Conservation (phyloP, 2,797 vertebrate genomes). For the Sebastes alutus region DNA sequence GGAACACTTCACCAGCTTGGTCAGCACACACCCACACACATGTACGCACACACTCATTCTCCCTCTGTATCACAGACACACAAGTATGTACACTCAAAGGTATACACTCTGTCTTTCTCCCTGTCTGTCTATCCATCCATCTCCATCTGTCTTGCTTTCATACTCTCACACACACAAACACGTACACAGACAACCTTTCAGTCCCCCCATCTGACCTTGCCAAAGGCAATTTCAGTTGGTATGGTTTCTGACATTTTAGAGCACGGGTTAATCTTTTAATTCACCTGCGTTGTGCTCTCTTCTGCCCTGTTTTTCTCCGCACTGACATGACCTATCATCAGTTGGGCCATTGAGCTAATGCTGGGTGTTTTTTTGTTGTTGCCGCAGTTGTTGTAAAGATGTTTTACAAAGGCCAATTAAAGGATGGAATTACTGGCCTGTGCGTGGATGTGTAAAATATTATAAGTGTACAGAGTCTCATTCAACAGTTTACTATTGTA, state of each 20-base stretch:
- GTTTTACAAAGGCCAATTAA: conserved; percentile 37
- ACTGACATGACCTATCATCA: conserved; percentile 14
- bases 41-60: background rate
- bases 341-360: background rate
- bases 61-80: background rate
- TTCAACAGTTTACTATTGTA: conserved; percentile 6
- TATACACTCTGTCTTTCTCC: background rate
- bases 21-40: background rate
- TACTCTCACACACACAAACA: conserved; percentile 3
- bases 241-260: conserved; percentile 35
- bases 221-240: conserved; percentile 38
- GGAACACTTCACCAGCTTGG: background rate
- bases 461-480: background rate
- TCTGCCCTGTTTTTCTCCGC: conserved; percentile 7
- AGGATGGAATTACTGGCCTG: background rate
- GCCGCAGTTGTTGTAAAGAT: conserved; percentile 11
- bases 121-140: conserved; percentile 7
- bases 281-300: conserved; percentile 31
- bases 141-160: conserved; percentile 19
- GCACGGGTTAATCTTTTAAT: conserved; percentile 59
- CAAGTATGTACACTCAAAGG: background rate
- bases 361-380: background rate
- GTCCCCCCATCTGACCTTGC: conserved; percentile 31
- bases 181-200: conserved; percentile 12
- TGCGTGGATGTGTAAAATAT: conserved; percentile 9